Base-by-base conservation (phyloP, 2,797 vertebrate species). In the Premnoplex brunnescens region DNA sequence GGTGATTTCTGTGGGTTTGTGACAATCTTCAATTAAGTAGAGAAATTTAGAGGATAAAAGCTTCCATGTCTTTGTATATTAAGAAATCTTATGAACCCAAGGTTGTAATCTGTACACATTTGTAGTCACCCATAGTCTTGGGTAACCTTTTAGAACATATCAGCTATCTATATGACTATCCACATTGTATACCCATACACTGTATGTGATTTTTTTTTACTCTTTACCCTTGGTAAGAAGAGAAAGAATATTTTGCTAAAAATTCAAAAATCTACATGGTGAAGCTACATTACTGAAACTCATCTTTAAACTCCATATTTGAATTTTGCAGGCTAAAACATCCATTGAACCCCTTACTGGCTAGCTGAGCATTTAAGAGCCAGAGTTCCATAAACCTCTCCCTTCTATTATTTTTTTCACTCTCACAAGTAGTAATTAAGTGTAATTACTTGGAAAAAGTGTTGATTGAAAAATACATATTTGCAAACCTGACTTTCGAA, bases 71-170 rank as follows among this genome's bases (percentile, higher is more conserved):
- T 59, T 54, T 63, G 7, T 51, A 12, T 14, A 56, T 68, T 60
- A n/a, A 3, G 1, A 48, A 80, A 60, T 56, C 54, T 8, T 37
- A 4, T 43, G 10, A 43, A 51, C 5, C 1, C 3, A 5, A 1
- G 1, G 3, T 30, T 66, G 7, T 14, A 73, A 21, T 30, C 21
- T 60, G 9, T 55, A 19, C 9, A 30, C 4, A 48, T 3, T 4
- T 0, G 2, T 7, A 39, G 16, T n/a, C 46, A 51, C 5, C 4
- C 1, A 3, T 7, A 44, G 19, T n/a, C 46, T n/a, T 64, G 12
- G 17, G 5, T 43, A 75, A 82, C 2, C 2, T 44, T 74, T 85
- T 41, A 62, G 17, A 8, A 48, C 2, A 1, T 41, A 67, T 44
- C 9, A 69, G 8, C 39, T 54, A 18, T 20, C 20, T 43, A 10